Evolutionary conservation across 2,113 vertebrate species (phyloP), one percentile per base, ranked within the genome.

Genomic region (Blennius ocellaris): DNA sequence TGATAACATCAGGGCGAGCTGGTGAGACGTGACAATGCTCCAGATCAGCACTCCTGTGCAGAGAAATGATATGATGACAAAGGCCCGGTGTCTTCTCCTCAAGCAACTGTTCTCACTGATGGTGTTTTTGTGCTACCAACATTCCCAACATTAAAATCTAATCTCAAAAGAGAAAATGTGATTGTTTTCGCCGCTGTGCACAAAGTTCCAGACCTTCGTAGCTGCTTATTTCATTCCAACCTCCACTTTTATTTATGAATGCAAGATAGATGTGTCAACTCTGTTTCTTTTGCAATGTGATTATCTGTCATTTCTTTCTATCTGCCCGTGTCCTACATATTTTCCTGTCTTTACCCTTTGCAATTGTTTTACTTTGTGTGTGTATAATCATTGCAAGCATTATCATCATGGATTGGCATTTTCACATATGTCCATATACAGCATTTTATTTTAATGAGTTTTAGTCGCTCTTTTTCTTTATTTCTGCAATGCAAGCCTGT

Each of bases 201-300:
- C 21, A 30, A 30, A 30, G 21, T 30, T 30, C 21, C 21, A 40
- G 21, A 48, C 40, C 61, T 48, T 36, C 8, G 44, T 53, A 15
- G 43, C 38, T 62, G 69, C 57, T 57, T 73, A 43, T 81, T 81
- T 78, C 38, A 72, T 79, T 73, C 43, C 62, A 71, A 61, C 15
- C 60, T 21, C 66, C 59, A 16, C 54, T 78, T 78, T 80, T 78
- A 54, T 86, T 84, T 87, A 68, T 71, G 60, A 76, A 68, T 53
- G 68, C 44, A 12, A 74, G 73, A 78, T 83, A 84, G 87, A 86
- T 76, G 69, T 77, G 71, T 82, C 79, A 65, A 43, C 69, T 66
- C 7, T 6, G 17, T 68, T 81, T 63, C 60, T 52, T 72, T 73
- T 51, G 55, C 61, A 6, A 41, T 16, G 60, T 16, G 36, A 80